phyloP scores from a whole-genome alignment of 2,113 vertebrate species.

The Notarius lentiginosus region DNA sequence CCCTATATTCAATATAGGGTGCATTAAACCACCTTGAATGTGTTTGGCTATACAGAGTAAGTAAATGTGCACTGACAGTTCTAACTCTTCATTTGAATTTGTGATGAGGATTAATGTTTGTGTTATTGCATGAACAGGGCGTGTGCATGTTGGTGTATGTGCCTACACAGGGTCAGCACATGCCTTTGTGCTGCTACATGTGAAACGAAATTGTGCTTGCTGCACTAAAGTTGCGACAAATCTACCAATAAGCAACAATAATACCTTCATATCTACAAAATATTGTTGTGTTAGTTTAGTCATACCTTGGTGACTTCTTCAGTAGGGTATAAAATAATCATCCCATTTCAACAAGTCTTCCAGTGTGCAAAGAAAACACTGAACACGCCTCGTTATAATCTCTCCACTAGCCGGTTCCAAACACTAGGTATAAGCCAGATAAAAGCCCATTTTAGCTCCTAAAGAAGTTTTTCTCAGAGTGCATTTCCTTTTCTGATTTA shows the following conservation, averaged over 20 bases:
- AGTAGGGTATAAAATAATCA: background rate
- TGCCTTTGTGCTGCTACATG: background rate
- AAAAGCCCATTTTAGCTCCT: background rate
- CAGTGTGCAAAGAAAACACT: background rate
- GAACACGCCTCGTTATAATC: conserved; percentile 2
- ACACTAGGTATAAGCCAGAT: background rate
- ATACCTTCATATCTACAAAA: background rate
- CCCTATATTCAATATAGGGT: too few species aligned
- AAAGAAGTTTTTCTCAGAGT: background rate
- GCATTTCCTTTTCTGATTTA: conserved; percentile 5
- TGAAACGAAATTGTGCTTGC: background rate
- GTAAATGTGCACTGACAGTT: conserved; percentile 10
- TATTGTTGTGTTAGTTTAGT: background rate
- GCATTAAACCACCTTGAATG: conserved; percentile 7
- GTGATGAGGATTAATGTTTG: conserved; percentile 22
- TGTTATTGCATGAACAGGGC: background rate
- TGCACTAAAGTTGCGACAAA: background rate
- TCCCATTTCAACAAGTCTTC: background rate
- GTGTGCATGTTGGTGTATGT: conserved; percentile 11
- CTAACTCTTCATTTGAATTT: conserved; percentile 33
- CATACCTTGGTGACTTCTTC: background rate
- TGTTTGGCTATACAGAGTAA: background rate
- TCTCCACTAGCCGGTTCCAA: background rate
- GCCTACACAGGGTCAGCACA: background rate
- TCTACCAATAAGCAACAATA: background rate